phyloP scores from a whole-genome alignment of 2,888 invertebrate genomes.

The Craniophora ligustri region DNA sequence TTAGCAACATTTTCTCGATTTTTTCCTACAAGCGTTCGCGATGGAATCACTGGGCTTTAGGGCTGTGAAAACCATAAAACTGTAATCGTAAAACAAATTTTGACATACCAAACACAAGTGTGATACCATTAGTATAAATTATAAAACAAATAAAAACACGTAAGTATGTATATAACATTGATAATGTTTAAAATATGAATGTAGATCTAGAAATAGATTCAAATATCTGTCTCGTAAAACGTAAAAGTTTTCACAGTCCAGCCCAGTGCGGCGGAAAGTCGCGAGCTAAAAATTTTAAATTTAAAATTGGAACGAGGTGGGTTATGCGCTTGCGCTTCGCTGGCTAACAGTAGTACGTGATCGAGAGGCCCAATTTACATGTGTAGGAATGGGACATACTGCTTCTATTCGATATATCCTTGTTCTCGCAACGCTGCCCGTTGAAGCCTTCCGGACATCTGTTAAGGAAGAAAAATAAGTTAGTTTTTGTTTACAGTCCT shows the following conservation, averaged over 20 bases:
- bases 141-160: slow-evolving; percentile 35
- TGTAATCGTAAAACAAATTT: slow-evolving; percentile 36
- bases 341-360: slow-evolving; percentile 93
- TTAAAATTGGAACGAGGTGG: slow-evolving; percentile 83
- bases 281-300: slow-evolving; percentile 72
- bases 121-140: slow-evolving; percentile 37
- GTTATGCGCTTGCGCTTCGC: slow-evolving; percentile 76
- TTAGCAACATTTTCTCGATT: slow-evolving; percentile 50
- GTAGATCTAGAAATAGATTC: slow-evolving; percentile 50
- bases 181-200: slow-evolving; percentile 37
- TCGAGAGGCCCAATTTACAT: slow-evolving; percentile 93
- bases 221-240: slow-evolving; percentile 49
- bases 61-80: slow-evolving; percentile 59
- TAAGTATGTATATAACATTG: slow-evolving; percentile 33
- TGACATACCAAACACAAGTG: slow-evolving; percentile 28
- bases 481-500: too few species aligned
- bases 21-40: slow-evolving; percentile 59
- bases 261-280: slow-evolving; percentile 65
- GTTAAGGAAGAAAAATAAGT: slow-evolving; percentile 68
- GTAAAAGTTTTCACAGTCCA: slow-evolving; percentile 65
- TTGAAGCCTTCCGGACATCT: slow-evolving; percentile 94
- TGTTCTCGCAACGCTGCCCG: slow-evolving; percentile 94
- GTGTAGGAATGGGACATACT: slow-evolving; percentile 94
- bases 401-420: slow-evolving; percentile 92
- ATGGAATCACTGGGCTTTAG: slow-evolving; percentile 56